Base-by-base conservation (phyloP, 2,797 vertebrate genomes). In the Sebastes taczanowskii region DNA sequence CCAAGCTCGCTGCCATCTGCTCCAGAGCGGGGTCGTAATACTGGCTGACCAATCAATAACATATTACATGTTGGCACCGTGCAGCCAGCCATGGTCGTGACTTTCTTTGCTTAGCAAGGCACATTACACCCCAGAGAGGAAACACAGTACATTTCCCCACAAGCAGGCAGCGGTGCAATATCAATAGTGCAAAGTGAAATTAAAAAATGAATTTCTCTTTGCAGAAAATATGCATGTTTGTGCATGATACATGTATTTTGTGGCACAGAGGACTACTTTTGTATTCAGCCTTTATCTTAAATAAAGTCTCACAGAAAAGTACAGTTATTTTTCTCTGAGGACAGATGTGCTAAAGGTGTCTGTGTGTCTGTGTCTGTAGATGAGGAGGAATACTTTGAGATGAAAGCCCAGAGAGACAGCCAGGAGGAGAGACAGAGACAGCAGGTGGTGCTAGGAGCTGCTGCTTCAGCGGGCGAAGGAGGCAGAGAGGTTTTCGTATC, bases 1-100 rank as follows among this genome's bases (percentile, higher is more conserved):
- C 88, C 77, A 70, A 75, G 81, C 80, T 85, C 60, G 52, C 73
- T 79, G 89, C 92, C 94, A 95, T 95, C 92, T 95, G 93, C 81
- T 92, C 83, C 69, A 77, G 64, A 81, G 80, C 66, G 81, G 73
- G 79, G 85, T 91, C 82, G 90, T 82, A 89, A 87, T 82, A 76
- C 85, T 72, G 84, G 82, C 76, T 76, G 82, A 86, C 76, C 80
- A 86, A 87, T 91, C 83, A 89, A 90, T 92, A 90, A 88, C 84
- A 84, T 83, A 86, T 86, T 87, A 78, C 82, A 92, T 81, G 65
- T 74, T 89, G 83, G 89, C 82, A 78, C 74, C 0, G 13, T 52
- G 23, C 7, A 3, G 29, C 34, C 69, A 66, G 61, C 56, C 23
- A 35, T 55, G 61, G 84, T 83, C 35, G 76, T 58, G 29, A 74